Base-by-base conservation (phyloP, 2,888 invertebrate genomes). In the Marasmarcha lunaedactyla region DNA sequence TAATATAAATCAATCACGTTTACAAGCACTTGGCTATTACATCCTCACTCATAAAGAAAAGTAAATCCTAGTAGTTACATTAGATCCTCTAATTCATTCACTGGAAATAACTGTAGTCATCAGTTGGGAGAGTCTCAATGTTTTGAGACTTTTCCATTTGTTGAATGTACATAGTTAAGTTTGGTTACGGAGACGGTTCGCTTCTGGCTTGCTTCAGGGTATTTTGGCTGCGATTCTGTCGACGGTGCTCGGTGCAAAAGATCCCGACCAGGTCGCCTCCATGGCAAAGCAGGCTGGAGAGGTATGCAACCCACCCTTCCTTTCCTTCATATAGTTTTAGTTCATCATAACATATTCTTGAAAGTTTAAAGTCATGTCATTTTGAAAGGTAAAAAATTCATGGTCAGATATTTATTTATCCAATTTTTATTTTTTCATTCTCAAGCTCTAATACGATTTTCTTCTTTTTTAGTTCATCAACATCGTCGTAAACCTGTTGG, bases 251-350 rank as follows among this genome's bases (percentile, higher is more conserved):
- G 94, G 94, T 86, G 89, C 91, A 83, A 91, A 91, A 88, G 92
- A 95, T 86, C 94, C 94, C 71, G 91, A 92, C 81, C 94, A 94
- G 86, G 92, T 94, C 83, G 91, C 93, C 86, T 90, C 90, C 85
- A 93, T 95, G 92, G 95, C 94, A 85, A 94, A 93, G 86, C 94
- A 95, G 85, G 94, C 95, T 83, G 92, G 94, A 84, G 94, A 95
- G 94, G 95, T 95, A 91, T 88, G 92, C 88, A 74, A 63, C 69
- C 68, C 66, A 64, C 63, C 76, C 69, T 70, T 70, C 74, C 76
- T 69, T 63, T 51, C 63, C 67, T 65, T 63, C 61, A 60, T 49
- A 60, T 51, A 60, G 54, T 46, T 34, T 13, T 11, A 30, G n/a
- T n/a, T n/a, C n/a, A n/a, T n/a, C n/a, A n/a, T n/a, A n/a, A 25